Evolutionary conservation across 2,797 vertebrate genomes (phyloP).

Genomic region (Pantherophis vulpinus): DNA sequence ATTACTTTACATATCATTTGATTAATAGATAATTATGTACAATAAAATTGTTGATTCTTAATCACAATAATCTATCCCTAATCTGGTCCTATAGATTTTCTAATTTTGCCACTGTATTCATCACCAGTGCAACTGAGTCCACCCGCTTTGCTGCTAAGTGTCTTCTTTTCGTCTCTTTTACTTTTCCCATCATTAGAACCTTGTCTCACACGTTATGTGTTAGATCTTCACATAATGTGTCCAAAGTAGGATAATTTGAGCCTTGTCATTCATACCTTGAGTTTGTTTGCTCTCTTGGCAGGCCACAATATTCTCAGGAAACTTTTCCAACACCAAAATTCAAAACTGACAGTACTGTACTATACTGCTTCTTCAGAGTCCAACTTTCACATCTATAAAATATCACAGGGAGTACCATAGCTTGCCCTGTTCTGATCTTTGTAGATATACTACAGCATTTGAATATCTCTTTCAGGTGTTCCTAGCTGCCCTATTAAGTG

Average conservation of each 20-base stretch:
- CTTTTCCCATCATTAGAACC: background rate
- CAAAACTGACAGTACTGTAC: background rate
- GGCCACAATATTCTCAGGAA: background rate
- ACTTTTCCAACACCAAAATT: background rate
- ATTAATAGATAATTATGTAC: background rate
- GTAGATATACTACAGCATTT: background rate
- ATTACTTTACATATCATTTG: background rate
- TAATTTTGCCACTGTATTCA: background rate
- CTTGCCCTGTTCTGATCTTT: background rate
- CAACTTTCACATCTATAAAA: background rate
- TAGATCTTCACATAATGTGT: background rate
- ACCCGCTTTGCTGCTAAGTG: background rate
- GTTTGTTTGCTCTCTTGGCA: background rate
- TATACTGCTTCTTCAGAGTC: background rate
- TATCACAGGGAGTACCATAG: background rate
- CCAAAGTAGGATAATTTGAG: background rate
- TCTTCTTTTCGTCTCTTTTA: background rate
- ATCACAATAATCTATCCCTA: background rate
- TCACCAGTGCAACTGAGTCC: background rate
- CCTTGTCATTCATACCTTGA: background rate
- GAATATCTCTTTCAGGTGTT: background rate
- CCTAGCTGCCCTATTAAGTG: background rate
- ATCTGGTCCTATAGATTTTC: background rate
- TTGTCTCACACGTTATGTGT: background rate
- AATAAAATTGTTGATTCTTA: background rate